A percentile compares a stretch with the other conserved stretches of the same genome.
Evolutionary conservation across 64 coral and sea anemone species (phyloP).

Genomic region (Montipora cactus): DNA sequence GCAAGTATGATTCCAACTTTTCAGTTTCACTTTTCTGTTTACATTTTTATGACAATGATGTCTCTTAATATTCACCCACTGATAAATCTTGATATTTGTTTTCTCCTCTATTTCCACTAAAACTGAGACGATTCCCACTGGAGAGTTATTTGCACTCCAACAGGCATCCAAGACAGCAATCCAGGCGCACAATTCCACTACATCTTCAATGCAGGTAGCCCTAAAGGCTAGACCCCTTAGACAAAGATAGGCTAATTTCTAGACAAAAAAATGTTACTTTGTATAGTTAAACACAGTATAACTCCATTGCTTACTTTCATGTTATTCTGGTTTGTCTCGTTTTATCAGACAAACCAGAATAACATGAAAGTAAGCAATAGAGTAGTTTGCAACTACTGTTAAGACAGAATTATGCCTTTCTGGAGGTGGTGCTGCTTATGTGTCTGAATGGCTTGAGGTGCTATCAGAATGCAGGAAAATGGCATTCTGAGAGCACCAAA

Average conservation of each 20-base stretch:
- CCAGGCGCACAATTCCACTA: background rate
- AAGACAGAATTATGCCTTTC: background rate
- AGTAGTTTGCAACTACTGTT: background rate
- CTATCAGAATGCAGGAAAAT: conserved; percentile 23
- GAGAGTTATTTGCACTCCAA: background rate
- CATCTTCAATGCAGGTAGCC: background rate
- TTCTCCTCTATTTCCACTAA: background rate
- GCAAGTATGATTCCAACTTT: background rate
- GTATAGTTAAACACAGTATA: background rate
- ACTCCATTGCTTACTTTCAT: background rate
- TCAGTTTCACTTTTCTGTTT: background rate
- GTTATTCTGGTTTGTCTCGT: background rate
- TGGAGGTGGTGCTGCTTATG: background rate
- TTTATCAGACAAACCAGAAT: too few relatives aligned
- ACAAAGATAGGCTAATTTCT: background rate
- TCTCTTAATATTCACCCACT: background rate
- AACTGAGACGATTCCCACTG: background rate
- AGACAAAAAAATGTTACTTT: background rate
- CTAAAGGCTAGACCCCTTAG: too few relatives aligned
- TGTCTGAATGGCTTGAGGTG: conserved; percentile 4
- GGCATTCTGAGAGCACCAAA: conserved; percentile 23
- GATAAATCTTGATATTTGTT: background rate
- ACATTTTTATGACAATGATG: background rate
- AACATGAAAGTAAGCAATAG: too few relatives aligned
- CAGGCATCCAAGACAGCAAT: background rate